Base-by-base conservation (phyloP, 1,140 invertebrate species). In the Brachionus asplanchnoidis region DNA sequence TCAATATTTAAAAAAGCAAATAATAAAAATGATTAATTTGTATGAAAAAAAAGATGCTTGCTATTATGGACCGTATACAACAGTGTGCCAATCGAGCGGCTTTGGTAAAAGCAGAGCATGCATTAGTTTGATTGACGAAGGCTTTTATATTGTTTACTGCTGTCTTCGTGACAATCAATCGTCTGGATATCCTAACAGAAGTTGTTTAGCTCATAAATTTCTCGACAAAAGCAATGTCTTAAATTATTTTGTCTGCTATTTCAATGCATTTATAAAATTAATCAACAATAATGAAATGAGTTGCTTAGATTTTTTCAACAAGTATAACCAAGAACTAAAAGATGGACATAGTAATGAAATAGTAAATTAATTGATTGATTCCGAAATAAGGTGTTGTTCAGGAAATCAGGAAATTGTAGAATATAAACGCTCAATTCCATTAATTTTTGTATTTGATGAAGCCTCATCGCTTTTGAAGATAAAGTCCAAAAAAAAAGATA, bases 61-160 rank as follows among this genome's bases (percentile, higher is more conserved):
- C 1, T 78, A 78, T 32, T 46, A 78, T 56, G 75, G 44, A 9
- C 75, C 75, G 8, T 78, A 12, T 32, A 44, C 75, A 28, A 28
- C 17, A 50, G 9, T 78, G 11, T 53, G 42, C n/a, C 75, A 78
- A 78, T 78, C 75, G 9, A 78, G 75, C 12, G 75, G 75, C 3
- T 78, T 53, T 32, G 75, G 75, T 28, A 78, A 78, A 78, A 44
- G 36, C 8, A 78, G 75, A 17, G 42, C 44, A 50, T 50, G 44
- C 20, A 7, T 26, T 12, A 53, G 75, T 11, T 56, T 78, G 20
- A 12, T 26, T 3, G 75, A 78, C 8, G 44, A 78, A 11, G 20
- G 44, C 6, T 78, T 42, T 78, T 70, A 11, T 40, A 42, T 78
- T 2, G 75, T 78, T 20, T 78, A 44, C 17, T 78, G 75, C 32